These are phyloP conservation scores for Pyrochroa serraticornis DNA, from an alignment of 2,888 invertebrate species.

Conservation along the genomic window DNA sequence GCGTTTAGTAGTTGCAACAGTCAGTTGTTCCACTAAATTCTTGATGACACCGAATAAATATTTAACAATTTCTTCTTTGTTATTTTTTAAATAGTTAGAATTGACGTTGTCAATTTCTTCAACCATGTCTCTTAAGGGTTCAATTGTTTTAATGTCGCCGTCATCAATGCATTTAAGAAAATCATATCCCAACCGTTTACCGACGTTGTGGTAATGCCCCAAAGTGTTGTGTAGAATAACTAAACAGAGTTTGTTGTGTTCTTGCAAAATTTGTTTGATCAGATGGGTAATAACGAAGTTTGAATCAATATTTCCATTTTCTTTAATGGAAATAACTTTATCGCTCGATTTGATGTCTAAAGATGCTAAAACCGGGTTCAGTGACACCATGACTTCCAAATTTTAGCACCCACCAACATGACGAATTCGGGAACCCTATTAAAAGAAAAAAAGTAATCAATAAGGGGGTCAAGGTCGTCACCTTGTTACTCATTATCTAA, in stretches of 20 bases:
- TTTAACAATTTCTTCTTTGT: slow-evolving; percentile 51
- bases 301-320: slow-evolving; percentile 73
- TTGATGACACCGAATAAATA: slow-evolving; percentile 61
- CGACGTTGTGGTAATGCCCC: slow-evolving; percentile 75
- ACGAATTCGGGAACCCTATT: neutral
- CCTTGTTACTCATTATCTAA: neutral
- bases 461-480: slow-evolving; percentile 23
- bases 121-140: slow-evolving; percentile 61
- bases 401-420: too few relatives aligned
- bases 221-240: slow-evolving; percentile 74
- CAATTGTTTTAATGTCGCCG: slow-evolving; percentile 61
- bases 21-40: slow-evolving; percentile 32
- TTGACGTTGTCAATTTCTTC: slow-evolving; percentile 54
- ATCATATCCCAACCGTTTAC: slow-evolving; percentile 76
- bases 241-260: slow-evolving; percentile 66
- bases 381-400: neutral
- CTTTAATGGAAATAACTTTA: slow-evolving; percentile 70
- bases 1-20: slow-evolving; percentile 26
- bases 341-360: slow-evolving; percentile 69
- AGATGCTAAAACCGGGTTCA: slow-evolving; percentile 47
- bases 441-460: slow-evolving; percentile 12
- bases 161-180: slow-evolving; percentile 61
- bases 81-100: slow-evolving; percentile 34
- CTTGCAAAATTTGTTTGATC: slow-evolving; percentile 69
- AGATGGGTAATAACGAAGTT: slow-evolving; percentile 75